A percentile compares a stretch with the other conserved stretches of the same genome.
Conservation (phyloP, 2,888 invertebrate species). For the Neoscelio sp. region DNA sequence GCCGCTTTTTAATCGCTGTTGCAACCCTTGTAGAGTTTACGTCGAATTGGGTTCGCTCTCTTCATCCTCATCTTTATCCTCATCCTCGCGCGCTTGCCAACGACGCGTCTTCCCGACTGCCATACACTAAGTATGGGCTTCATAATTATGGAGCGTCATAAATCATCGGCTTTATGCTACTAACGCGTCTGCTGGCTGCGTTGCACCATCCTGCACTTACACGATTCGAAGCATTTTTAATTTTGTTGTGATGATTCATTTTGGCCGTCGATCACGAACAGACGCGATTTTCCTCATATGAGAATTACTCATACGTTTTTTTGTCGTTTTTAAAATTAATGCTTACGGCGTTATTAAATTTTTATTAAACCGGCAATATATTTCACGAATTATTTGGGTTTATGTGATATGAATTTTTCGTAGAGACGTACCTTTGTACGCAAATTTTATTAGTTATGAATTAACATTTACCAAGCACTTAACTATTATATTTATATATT, state of each 20-base stretch:
- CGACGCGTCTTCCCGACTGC: conserved; percentile 17
- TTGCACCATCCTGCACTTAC: conserved; percentile 35
- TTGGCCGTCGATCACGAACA: conserved; percentile 51
- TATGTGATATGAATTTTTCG: too few species aligned
- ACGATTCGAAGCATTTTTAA: conserved; percentile 59
- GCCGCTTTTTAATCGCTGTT: conserved; percentile 32
- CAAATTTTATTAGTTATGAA: too few species aligned
- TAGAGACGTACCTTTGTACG: too few species aligned
- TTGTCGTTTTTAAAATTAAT: conserved; percentile 20
- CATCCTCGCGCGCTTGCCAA: not conserved
- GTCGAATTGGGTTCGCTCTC: conserved; percentile 1
- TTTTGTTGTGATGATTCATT: conserved; percentile 62
- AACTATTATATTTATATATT: too few species aligned
- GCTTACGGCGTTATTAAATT: not conserved
- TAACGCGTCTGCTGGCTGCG: conserved; percentile 20
- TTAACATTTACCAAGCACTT: too few species aligned
- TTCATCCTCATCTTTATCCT: not conserved
- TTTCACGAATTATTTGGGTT: conserved; percentile 17
- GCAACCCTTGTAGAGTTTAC: conserved; percentile 5
- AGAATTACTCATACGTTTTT: not conserved
- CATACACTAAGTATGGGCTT: conserved; percentile 8
- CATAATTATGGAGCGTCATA: conserved; percentile 56
- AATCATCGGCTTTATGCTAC: conserved; percentile 53
- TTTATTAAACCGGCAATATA: conserved; percentile 5
- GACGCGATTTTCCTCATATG: conserved; percentile 26